Evolutionary conservation across 2,797 vertebrate genomes (phyloP).

Genomic region (Premnoplex brunnescens): DNA sequence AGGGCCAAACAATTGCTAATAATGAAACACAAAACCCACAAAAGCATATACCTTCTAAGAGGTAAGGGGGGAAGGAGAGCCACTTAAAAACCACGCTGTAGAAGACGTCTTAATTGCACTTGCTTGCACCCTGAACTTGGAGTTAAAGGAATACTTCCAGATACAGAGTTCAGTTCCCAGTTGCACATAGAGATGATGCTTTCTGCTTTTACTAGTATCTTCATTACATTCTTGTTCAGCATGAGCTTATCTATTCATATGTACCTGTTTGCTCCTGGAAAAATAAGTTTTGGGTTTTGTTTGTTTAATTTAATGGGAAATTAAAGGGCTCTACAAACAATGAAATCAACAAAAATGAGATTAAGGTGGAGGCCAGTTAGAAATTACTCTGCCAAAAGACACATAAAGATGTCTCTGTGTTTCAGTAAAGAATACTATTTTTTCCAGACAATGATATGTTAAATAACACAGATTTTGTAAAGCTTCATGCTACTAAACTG

Average conservation of each 20-base stretch:
- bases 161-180: background rate
- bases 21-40: background rate
- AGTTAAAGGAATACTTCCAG: background rate
- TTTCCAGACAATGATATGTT: background rate
- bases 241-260: background rate
- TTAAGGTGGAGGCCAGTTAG: background rate
- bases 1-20: background rate
- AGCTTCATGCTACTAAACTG: background rate
- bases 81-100: background rate
- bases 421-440: background rate
- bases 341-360: background rate
- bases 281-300: background rate
- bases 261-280: background rate
- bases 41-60: background rate
- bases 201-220: background rate
- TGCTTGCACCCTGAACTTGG: background rate
- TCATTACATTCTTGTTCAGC: background rate
- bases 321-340: background rate
- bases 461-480: slow-evolving; percentile 6
- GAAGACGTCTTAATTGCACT: background rate
- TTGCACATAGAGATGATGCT: background rate
- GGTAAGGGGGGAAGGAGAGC: background rate
- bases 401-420: background rate
- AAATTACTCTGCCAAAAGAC: background rate
- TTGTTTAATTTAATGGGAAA: background rate